Base-by-base conservation (phyloP, 2,797 vertebrate species). In the Alectoris magna region DNA sequence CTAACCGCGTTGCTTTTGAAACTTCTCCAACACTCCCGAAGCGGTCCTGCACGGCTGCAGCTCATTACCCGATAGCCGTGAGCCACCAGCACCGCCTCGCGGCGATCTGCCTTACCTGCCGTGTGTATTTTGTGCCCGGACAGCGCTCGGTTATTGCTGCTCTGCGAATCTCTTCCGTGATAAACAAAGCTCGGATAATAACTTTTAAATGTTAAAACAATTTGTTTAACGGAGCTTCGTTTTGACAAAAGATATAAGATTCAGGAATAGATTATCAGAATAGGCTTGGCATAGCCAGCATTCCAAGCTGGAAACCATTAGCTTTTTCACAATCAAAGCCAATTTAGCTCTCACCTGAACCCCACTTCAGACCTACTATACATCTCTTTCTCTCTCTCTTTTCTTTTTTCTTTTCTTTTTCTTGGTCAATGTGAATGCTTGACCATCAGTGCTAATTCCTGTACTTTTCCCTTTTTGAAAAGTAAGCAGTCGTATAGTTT, bases 401-500 rank as follows among this genome's bases (percentile, higher is more conserved):
- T 34, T 34, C 34, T 34, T 26, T 27, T 51, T 29, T 16, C 15
- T 26, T 26, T 26, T 5, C 3, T 23, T 48, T 4, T 27, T 34
- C 23, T 41, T 41, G 39, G 13, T 60, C 1, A 18, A 14, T 11
- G 2, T 41, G 4, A 29, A 55, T 23, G 3, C 7, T 64, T 43
- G 58, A 7, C 0, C 27, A 63, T 15, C 34, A 2, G 17, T 21
- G 3, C 7, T 1, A 11, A 31, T 5, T 1, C 0, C 0, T 48
- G 0, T 17, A 0, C 1, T 3, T 0, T 0, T 3, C 16, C 1
- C 2, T 0, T 1, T 1, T 24, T 34, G 13, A 59, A 62, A 55
- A 2, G 3, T 56, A 1, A 58, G 2, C 10, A 2, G 4, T 63
- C 79, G 7, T 19, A 39, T 18, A 23, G 26, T 53, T 53, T 69